Evolutionary conservation across 2,113 vertebrate species (phyloP).

Genomic region (Phocoena sinus): DNA sequence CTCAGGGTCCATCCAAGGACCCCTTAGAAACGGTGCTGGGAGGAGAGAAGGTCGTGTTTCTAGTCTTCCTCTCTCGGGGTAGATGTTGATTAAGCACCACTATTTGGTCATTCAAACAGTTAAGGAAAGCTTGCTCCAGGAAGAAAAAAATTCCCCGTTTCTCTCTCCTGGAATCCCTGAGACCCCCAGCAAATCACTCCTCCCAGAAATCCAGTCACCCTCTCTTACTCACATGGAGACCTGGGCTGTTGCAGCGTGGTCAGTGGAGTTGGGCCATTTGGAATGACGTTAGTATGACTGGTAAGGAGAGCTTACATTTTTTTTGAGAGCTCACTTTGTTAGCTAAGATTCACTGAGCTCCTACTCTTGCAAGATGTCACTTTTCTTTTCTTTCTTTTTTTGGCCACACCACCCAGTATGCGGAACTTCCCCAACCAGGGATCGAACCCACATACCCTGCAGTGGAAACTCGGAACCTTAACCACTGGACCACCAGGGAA

Average conservation of each 20-base stretch:
- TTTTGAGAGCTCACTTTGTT: conserved; percentile 5
- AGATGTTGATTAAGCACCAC: not conserved
- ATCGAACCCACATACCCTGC: too few species aligned
- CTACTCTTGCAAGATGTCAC: not conserved
- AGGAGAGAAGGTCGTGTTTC: not conserved
- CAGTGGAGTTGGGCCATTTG: not conserved
- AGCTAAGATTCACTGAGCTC: not conserved
- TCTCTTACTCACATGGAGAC: not conserved
- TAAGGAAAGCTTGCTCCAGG: not conserved
- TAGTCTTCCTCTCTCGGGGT: not conserved
- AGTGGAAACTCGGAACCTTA: too few species aligned
- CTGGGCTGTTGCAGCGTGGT: not conserved
- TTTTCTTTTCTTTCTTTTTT: not conserved
- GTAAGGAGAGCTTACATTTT: not conserved
- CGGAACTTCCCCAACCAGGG: too few species aligned
- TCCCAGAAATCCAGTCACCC: not conserved
- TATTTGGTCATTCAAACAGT: not conserved
- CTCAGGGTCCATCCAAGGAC: not conserved
- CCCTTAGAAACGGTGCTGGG: not conserved
- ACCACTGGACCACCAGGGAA: too few species aligned
- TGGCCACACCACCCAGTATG: too few species aligned
- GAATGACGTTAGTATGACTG: not conserved
- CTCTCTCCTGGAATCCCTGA: not conserved
- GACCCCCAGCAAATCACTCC: not conserved
- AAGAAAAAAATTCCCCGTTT: not conserved